Conservation (phyloP, 2,113 vertebrate genomes). For the Cyrtonyx montezumae region DNA sequence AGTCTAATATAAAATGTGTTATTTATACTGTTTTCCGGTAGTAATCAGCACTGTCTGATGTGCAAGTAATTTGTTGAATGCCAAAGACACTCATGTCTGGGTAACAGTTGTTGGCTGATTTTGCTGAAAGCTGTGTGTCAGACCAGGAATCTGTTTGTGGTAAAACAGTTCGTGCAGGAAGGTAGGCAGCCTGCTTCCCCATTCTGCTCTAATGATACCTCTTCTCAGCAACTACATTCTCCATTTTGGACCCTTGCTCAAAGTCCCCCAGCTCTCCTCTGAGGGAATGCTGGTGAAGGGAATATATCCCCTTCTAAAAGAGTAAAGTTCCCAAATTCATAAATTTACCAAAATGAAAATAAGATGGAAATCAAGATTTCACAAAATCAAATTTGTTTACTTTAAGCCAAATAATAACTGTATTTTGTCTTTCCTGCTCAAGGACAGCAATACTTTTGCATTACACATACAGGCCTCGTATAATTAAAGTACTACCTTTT, state of each 20-base stretch:
- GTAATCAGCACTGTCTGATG: slow-evolving; percentile 38
- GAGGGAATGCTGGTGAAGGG: not conserved
- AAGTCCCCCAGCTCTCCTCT: not conserved
- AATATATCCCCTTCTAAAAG: not conserved
- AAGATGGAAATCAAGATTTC: not conserved
- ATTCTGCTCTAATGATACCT: not conserved
- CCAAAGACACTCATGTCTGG: slow-evolving; percentile 30
- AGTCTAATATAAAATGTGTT: slow-evolving; percentile 30
- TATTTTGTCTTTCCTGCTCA: not conserved
- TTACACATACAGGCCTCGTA: not conserved
- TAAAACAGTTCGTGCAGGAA: slow-evolving; percentile 21
- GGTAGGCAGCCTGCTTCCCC: not conserved
- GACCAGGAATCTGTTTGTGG: slow-evolving; percentile 6
- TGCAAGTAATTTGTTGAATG: slow-evolving; percentile 35
- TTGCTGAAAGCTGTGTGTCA: slow-evolving; percentile 44
- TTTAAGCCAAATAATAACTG: not conserved
- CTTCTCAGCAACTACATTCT: not conserved
- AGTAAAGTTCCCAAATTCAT: not conserved
- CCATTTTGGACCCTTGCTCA: not conserved
- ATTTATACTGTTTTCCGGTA: slow-evolving; percentile 32
- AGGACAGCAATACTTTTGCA: not conserved
- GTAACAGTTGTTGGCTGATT: slow-evolving; percentile 44
- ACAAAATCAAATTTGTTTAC: not conserved
- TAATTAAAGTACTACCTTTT: not conserved
- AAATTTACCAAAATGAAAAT: not conserved